A percentile compares a stretch with the other conserved stretches of the same genome.
These are phyloP conservation scores for Coreoperca whiteheadi DNA, from an alignment of 2,113 vertebrate genomes.

Conservation along the genomic window DNA sequence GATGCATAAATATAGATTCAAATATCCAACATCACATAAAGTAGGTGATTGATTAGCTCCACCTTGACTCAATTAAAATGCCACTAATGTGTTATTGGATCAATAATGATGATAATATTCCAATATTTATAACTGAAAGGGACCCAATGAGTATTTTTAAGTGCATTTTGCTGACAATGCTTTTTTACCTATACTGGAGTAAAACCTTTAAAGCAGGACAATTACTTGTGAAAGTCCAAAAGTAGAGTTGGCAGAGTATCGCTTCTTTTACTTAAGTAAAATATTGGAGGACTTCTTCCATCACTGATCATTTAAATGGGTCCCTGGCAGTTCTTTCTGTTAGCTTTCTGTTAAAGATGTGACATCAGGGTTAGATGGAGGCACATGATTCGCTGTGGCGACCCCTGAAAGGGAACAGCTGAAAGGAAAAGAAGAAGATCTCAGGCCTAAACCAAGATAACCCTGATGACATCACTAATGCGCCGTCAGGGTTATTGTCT, in stretches of 20 bases:
- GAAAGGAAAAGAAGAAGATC: too few species aligned
- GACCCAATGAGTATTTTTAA: neutral
- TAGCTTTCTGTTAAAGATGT: too few species aligned
- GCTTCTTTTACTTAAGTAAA: neutral
- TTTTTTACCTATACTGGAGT: neutral
- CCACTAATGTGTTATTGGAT: too few species aligned
- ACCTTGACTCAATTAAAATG: neutral
- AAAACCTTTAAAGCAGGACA: neutral
- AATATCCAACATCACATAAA: neutral
- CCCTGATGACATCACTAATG: neutral
- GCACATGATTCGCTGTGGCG: too few species aligned
- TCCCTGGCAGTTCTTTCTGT: too few species aligned
- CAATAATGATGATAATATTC: neutral
- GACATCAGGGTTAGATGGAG: too few species aligned
- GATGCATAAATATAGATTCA: neutral
- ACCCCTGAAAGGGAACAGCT: too few species aligned
- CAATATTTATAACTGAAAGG: too few species aligned
- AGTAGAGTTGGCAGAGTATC: too few species aligned
- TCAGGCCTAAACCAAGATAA: neutral
- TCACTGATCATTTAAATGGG: neutral
- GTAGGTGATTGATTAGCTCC: neutral
- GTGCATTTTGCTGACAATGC: neutral
- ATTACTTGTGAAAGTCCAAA: too few species aligned
- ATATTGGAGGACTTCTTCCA: neutral
- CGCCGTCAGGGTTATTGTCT: neutral